A percentile compares a stretch with the other conserved stretches of the same genome.
Evolutionary conservation across 2,113 vertebrate genomes (phyloP).

Genomic region (Butorides virescens): DNA sequence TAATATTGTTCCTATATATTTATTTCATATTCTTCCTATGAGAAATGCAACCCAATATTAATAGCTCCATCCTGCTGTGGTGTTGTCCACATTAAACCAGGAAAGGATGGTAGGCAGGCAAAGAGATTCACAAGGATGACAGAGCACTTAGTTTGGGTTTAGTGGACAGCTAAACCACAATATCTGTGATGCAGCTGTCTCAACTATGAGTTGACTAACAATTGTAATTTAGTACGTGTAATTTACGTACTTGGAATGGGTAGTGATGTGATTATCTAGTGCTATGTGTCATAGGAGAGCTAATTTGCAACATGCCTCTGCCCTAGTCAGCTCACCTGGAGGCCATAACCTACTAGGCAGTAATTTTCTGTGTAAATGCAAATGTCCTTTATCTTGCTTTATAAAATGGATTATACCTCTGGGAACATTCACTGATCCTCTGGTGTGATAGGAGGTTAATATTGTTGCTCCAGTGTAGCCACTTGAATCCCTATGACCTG

Average conservation of each 20-base stretch:
- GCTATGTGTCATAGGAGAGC: neutral
- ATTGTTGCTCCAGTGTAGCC: neutral
- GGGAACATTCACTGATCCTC: neutral
- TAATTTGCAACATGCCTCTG: neutral
- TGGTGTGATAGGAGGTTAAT: neutral
- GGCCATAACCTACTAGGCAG: neutral
- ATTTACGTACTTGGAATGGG: neutral
- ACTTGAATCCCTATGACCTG: neutral
- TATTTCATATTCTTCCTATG: neutral
- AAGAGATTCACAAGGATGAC: neutral
- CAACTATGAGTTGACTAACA: neutral
- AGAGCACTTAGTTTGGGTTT: neutral
- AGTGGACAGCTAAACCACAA: neutral
- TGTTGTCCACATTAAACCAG: neutral
- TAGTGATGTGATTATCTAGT: neutral
- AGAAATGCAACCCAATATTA: neutral
- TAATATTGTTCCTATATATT: neutral
- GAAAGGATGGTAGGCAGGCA: neutral
- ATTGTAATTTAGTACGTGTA: neutral
- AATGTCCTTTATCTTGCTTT: neutral
- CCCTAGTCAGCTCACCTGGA: no score
- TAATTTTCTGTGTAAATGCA: neutral
- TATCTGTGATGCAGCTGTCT: neutral
- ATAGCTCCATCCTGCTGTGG: neutral
- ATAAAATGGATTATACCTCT: neutral